phyloP scores from a whole-genome alignment of 2,888 invertebrate species.

The Melanophora roralis region DNA sequence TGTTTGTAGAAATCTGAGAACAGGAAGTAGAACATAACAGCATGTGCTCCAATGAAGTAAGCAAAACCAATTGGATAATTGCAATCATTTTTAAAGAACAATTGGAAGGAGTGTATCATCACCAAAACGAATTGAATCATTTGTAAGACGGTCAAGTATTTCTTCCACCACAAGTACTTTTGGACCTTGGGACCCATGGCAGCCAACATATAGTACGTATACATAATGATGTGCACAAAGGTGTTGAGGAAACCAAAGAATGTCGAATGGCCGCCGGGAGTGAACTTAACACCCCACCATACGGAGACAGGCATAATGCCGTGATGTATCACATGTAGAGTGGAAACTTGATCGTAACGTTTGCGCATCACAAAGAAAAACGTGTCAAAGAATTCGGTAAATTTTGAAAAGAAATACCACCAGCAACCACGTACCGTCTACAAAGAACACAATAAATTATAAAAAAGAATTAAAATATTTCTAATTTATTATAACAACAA shows the following conservation, averaged over 20 bases:
- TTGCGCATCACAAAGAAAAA: conserved; percentile 96
- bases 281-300: conserved; percentile 94
- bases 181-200: conserved; percentile 92
- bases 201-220: conserved; percentile 92
- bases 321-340: conserved; percentile 95
- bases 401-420: conserved; percentile 97
- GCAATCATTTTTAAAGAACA: conserved; percentile 89
- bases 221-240: conserved; percentile 97
- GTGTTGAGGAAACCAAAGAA: conserved; percentile 96
- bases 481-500: neutral
- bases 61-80: conserved; percentile 92
- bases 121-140: conserved; percentile 95
- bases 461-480: conserved; percentile 1
- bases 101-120: conserved; percentile 92
- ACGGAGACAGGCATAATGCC: conserved; percentile 96
- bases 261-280: conserved; percentile 93
- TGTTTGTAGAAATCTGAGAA: conserved; percentile 94
- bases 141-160: conserved; percentile 92
- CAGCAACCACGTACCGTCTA: conserved; percentile 92
- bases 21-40: conserved; percentile 93
- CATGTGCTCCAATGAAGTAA: conserved; percentile 95
- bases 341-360: conserved; percentile 93
- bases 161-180: conserved; percentile 97
- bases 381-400: conserved; percentile 95
- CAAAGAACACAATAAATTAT: too few relatives aligned